phyloP scores from a whole-genome alignment of 2,113 vertebrate species.

The Phrynocephalus versicolor region DNA sequence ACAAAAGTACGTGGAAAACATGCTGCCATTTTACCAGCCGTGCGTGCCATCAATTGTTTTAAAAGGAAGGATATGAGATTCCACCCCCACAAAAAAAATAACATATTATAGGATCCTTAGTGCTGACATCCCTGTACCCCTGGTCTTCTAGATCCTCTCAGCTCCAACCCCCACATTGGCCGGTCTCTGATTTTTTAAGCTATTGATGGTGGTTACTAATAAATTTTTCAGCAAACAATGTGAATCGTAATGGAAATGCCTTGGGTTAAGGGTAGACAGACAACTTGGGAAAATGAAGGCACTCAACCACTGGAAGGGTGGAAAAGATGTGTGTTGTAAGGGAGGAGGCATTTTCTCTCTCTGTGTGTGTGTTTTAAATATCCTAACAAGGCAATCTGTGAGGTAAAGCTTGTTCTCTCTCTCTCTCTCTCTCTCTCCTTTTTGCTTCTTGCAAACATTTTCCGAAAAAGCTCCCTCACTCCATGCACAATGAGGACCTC shows the following conservation, averaged over 20 bases:
- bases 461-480: neutral
- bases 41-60: no score
- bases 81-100: no score
- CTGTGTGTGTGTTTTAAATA: neutral
- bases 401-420: neutral
- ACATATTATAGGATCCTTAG: no score
- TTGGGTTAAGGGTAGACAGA: neutral
- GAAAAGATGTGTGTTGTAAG: neutral
- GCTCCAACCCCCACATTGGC: neutral
- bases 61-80: no score
- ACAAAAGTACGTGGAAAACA: no score
- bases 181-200: no score
- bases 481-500: slow-evolving; percentile 70
- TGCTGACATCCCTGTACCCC: no score
- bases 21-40: no score
- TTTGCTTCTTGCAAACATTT: neutral
- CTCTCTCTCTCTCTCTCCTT: neutral
- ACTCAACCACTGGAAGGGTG: neutral
- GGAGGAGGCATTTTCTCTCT: neutral
- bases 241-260: neutral
- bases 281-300: no score
- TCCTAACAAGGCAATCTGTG: neutral
- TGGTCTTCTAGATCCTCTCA: neutral
- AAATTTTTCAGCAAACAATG: neutral
- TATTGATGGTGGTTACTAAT: neutral